Conservation (phyloP, 2,888 invertebrate genomes). For the Ochlodes sylvanus region DNA sequence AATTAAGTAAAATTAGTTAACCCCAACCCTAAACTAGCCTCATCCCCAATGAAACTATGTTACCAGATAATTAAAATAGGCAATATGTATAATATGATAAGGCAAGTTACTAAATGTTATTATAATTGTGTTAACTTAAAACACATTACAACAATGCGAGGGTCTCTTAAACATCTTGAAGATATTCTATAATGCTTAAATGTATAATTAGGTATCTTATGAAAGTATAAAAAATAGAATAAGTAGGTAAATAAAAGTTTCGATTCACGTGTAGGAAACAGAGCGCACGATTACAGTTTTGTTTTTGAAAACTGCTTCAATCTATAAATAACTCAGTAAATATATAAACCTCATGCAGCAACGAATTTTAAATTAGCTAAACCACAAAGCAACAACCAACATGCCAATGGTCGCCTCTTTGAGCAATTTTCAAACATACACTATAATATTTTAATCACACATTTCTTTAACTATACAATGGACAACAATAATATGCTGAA, state of each 20-base stretch:
- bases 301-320: conserved; percentile 14
- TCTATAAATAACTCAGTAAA: neutral
- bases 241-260: neutral
- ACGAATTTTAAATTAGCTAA: conserved; percentile 2
- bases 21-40: conserved; percentile 31
- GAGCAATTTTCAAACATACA: neutral
- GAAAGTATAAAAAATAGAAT: neutral
- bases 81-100: too few relatives aligned
- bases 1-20: conserved; percentile 42
- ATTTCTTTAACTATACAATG: conserved; percentile 2
- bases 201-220: neutral
- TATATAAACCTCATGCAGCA: neutral
- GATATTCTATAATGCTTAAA: neutral
- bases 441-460: neutral
- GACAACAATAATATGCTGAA: conserved; percentile 7
- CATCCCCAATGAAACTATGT: neutral
- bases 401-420: conserved; percentile 12
- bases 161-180: neutral
- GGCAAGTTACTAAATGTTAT: neutral
- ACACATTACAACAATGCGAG: neutral
- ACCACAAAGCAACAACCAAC: conserved; percentile 12
- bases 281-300: neutral
- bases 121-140: too few relatives aligned
- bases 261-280: neutral
- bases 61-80: neutral